These are phyloP conservation scores for Drosophila orena DNA, from an alignment of 1,140 invertebrate species.

Conservation along the genomic window DNA sequence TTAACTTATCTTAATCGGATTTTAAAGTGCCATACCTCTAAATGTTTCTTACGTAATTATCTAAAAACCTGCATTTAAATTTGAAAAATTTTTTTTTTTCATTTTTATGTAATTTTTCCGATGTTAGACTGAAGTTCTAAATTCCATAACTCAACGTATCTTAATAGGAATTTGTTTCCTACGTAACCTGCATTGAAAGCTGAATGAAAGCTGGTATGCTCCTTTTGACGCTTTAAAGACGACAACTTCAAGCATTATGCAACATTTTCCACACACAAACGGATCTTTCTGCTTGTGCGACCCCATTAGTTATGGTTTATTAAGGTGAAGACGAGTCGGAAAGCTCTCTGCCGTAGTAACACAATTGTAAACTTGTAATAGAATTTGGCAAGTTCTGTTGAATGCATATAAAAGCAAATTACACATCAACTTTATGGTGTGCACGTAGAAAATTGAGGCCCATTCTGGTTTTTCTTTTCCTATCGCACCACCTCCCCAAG, in stretches of 20 bases:
- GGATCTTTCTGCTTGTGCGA: slow-evolving; percentile 37
- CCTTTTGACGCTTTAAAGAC: slow-evolving; percentile 46
- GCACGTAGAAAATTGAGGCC: slow-evolving; percentile 76
- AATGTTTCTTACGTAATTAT: too few relatives aligned
- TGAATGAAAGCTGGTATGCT: slow-evolving; percentile 44
- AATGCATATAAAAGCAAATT: slow-evolving; percentile 73
- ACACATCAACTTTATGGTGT: slow-evolving; percentile 76
- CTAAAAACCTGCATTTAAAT: too few relatives aligned
- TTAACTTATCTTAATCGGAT: too few relatives aligned
- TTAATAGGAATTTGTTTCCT: too few relatives aligned
- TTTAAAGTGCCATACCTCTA: too few relatives aligned
- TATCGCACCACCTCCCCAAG: slow-evolving; percentile 1
- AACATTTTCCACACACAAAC: slow-evolving; percentile 9
- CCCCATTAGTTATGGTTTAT: slow-evolving; percentile 78
- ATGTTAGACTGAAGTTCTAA: too few relatives aligned
- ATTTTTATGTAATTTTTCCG: too few relatives aligned
- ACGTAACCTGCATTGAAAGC: too few relatives aligned
- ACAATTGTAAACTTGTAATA: slow-evolving; percentile 80
- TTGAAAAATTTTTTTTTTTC: too few relatives aligned
- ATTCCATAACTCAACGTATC: too few relatives aligned
- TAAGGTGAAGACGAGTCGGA: slow-evolving; percentile 51
- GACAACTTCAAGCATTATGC: slow-evolving; percentile 9
- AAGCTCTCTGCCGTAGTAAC: slow-evolving; percentile 57
- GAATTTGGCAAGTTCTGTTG: slow-evolving; percentile 69
- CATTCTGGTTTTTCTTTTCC: slow-evolving; percentile 35